phyloP scores from a whole-genome alignment of 1,140 invertebrate species.

The Lepidurus apus region DNA sequence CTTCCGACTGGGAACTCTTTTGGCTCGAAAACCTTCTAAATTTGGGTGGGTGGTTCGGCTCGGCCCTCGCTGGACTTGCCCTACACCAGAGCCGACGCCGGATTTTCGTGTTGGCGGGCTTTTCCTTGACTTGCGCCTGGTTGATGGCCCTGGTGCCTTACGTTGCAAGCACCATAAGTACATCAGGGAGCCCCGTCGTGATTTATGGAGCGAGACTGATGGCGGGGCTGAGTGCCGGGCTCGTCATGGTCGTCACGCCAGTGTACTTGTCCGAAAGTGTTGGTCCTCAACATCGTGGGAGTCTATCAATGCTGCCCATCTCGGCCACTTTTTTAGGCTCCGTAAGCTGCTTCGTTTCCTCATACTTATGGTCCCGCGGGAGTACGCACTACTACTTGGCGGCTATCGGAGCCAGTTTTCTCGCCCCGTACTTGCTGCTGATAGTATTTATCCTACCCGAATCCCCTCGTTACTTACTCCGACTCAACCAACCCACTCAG shows the following conservation, averaged over 20 bases:
- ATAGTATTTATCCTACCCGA: constrained; percentile 32
- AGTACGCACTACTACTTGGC: constrained; percentile 4
- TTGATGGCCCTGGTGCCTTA: constrained; percentile 31
- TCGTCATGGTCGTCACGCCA: constrained; percentile 32
- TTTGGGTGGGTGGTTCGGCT: constrained; percentile 28
- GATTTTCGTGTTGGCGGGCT: constrained; percentile 23
- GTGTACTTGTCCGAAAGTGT: constrained; percentile 33
- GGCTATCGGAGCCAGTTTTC: constrained; percentile 26
- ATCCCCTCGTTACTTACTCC: constrained; percentile 32
- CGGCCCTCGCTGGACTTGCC: constrained; percentile 24
- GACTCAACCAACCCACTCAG: constrained; percentile 11
- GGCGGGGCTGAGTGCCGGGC: constrained; percentile 29
- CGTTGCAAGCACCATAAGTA: constrained; percentile 22
- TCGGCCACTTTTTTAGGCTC: constrained; percentile 30
- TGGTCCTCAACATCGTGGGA: constrained; percentile 30
- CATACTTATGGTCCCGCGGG: constrained; percentile 14
- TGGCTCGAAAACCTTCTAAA: constrained; percentile 32
- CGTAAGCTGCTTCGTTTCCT: constrained; percentile 33
- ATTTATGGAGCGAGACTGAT: constrained; percentile 19
- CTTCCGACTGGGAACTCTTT: neutral
- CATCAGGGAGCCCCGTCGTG: constrained; percentile 2
- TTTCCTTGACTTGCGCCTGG: constrained; percentile 28
- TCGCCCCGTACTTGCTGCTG: constrained; percentile 28
- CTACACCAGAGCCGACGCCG: constrained; percentile 25
- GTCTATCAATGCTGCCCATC: constrained; percentile 30